Base-by-base conservation (phyloP, 2,797 vertebrate genomes). In the Tolypeutes matacus region DNA sequence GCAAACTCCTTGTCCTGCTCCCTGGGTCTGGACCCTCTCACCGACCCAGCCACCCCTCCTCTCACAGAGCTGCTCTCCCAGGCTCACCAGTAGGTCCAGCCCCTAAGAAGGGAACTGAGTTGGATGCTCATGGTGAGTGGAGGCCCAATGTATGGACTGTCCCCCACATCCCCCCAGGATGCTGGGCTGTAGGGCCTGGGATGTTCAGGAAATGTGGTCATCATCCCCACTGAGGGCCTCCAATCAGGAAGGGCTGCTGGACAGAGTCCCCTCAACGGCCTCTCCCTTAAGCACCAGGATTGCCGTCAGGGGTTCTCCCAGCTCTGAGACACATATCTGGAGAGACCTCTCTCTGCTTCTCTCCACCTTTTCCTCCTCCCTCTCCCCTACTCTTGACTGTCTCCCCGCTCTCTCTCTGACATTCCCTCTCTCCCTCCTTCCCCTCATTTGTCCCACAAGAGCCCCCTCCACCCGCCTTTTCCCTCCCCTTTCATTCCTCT, bases 321-420 rank as follows among this genome's bases (percentile, higher is more conserved):
- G 31, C 62, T 62, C 73, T 51, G 60, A 86, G 46, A n/a, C n/a
- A 65, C 49, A 18, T 4, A 17, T 6, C 17, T 18, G 39, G 11
- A 3, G 69, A 36, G 31, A 17, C 49, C 7, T 56, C 20, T 23
- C 53, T 39, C 58, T 31, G 4, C 49, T 5, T 29, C 46, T 20
- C 31, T 53, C 29, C 10, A 1, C 18, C 21, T 5, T 13, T 29
- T 15, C 13, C 65, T 62, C 31, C 27, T 7, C 39, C n/a, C 4
- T 53, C 49, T 4, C 0, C 39, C 7, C 13, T 12, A 23, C n/a
- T 13, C 34, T 51, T 20, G 11, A 15, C 18, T 1, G 0, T 8
- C 29, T 69, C 20, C 5, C n/a, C 15, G 14, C 12, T 29, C 21
- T 8, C 27, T 78, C 7, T 9, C 42, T 2, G 11, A 18, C 36